Base-by-base conservation (phyloP, 2,113 vertebrate species). In the Lepus timidus region DNA sequence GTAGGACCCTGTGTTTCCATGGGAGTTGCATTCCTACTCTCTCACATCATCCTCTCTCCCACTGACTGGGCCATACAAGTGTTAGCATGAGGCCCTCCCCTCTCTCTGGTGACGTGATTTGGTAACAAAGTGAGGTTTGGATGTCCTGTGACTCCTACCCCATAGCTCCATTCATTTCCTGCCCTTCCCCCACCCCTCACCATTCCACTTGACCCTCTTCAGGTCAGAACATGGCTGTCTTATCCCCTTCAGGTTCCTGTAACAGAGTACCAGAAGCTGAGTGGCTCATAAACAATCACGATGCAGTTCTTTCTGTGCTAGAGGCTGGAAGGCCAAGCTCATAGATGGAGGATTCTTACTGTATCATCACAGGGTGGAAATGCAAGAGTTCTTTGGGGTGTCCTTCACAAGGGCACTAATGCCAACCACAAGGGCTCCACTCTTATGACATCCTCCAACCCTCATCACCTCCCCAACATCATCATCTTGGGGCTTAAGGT, bases 181-280 rank as follows among this genome's bases (percentile, higher is more conserved):
- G 3, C 55, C 10, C 14, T 17, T 19, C 19, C 17, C 55, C 55
- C 55, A 58, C 55, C 55, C 55, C 55, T 58, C 5, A n/a, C 25
- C 14, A 1, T 17, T 22, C 33, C 31, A 2, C 25, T 0, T 2
- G 1, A 20, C 0, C 12, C 23, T 71, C 61, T 39, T 0, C 4
- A 61, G n/a, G 17, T 39, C 23, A 65, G 44, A 85, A 55, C 23
- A 25, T 9, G 36, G 9, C 55, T 29, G 1, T 17, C 58, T 68
- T 29, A 7, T 4, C 31, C 33, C 11, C 0, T 31, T 19, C 2
- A 0, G 44, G 61, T 19, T 39, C 27, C 74, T 27, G 1, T 17
- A 55, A 52, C 44, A 52, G 29, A 86, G 49, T 44, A 17, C 29
- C 58, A 16, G 12, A 33, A 10, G 22, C 22, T 0, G 22, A 16